Conservation (phyloP, 2,113 vertebrate genomes). For the Tringa solitaria region DNA sequence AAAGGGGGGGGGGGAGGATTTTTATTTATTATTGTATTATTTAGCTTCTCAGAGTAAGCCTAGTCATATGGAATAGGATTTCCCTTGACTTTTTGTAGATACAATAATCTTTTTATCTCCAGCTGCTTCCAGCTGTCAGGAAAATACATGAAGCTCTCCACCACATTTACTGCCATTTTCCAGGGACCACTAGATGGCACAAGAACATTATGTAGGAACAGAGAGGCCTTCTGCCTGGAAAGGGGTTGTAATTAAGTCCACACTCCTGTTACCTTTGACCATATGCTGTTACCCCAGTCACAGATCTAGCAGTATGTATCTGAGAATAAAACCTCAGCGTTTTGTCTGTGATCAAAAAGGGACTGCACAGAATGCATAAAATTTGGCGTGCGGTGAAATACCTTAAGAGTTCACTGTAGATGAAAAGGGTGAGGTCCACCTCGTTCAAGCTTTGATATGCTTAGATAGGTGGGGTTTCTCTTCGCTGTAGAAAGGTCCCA, state of each 20-base stretch:
- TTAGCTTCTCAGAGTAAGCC: not conserved
- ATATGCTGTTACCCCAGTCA: not conserved
- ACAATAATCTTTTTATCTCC: not conserved
- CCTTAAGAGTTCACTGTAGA: not conserved
- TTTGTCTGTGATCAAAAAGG: not conserved
- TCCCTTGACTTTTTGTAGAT: not conserved
- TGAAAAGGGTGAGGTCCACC: not conserved
- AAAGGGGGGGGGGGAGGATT: too few species aligned
- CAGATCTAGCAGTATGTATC: not conserved
- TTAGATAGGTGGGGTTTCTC: not conserved
- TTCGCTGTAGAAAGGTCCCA: not conserved
- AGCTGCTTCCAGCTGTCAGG: not conserved
- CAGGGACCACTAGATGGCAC: slow-evolving; percentile 64
- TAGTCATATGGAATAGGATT: not conserved
- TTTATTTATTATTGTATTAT: not conserved
- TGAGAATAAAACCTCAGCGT: not conserved
- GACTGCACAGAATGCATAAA: not conserved
- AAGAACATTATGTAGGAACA: not conserved
- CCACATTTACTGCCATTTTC: not conserved
- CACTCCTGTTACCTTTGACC: not conserved
- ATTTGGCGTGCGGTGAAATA: not conserved
- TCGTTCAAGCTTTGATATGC: not conserved
- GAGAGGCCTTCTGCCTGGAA: too few species aligned
- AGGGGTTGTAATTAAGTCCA: accelerated
- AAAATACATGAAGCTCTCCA: accelerated